Base-by-base conservation (phyloP, 2,888 invertebrate genomes). In the Flexamia atlantica region DNA sequence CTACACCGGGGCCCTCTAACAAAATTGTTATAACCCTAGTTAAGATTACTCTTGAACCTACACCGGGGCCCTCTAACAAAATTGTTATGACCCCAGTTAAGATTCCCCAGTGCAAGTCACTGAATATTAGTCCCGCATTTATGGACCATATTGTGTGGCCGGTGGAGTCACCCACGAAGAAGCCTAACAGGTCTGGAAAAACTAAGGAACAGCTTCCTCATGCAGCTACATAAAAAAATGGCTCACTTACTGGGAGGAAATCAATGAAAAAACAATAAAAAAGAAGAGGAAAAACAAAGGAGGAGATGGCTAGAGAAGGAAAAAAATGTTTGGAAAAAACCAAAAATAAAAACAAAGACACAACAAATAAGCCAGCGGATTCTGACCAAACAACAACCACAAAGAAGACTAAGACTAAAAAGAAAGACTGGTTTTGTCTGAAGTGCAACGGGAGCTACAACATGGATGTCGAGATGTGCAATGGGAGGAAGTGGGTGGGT, bases 111-210 rank as follows among this genome's bases (percentile, higher is more conserved):
- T 79, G 76, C 42, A 79, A 79, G 50, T 50, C 79, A 79, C 79
- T 46, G n/a, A 79, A 79, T 79, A 79, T 79, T 79, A 79, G 79
- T 50, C 46, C 79, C 25, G 79, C 79, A 46, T 79, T 79, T 53
- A 46, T 79, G 79, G 79, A 50, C 20, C 23, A 79, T 50, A 79
- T 79, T 79, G 46, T 79, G 79, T 79, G 79, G 46, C 46, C 79
- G 17, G 79, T 46, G 50, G 46, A 79, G 50, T 79, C 79, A 50
- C 79, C 79, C 20, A 79, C 46, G 20, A 79, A 79, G n/a, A 50
- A 50, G 50, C 50, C 50, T 50, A 46, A 79, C 30, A 79, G 79
- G 46, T 28, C 42, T 76, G 76, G 76, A 76, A 76, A 76, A 42
- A 42, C 46, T 46, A 79, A 50, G 79, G 79, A 79, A 50, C 79